Base-by-base conservation (phyloP, 1,140 invertebrate species). In the Ceratina japonica region DNA sequence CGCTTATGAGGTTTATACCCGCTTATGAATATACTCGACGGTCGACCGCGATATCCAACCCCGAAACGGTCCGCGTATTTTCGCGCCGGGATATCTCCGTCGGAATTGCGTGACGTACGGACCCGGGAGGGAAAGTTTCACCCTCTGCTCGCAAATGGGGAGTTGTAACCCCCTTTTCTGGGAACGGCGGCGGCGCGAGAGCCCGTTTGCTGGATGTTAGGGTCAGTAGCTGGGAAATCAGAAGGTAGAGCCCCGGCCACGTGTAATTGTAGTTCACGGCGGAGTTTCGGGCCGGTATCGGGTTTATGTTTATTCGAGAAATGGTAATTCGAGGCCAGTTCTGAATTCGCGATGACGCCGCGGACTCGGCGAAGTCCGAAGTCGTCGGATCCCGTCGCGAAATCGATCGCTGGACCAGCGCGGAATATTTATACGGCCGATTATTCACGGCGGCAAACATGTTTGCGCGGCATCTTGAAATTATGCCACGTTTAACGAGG, bases 1-100 rank as follows among this genome's bases (percentile, higher is more conserved):
- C 65, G 78, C 79, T 76, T 62, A 79, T 63, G 82, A 80, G 70
- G 68, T 84, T 76, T 75, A 84, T 76, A 74, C 82, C 65, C 68
- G 82, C 78, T 80, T 84, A 79, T 80, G 83, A 84, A 84, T 84
- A 84, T 84, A 84, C 63, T 69, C 78, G 52, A 61, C 54, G 65
- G 72, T 70, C 61, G 69, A 73, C 66, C 59, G 63, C 65, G 66
- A 77, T 77, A 70, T 58, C 56, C 51, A 15, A 7, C n/a, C 49
- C 8, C 3, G 44, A 54, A 72, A 56, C 59, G 22, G 49, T 71
- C 31, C 56, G 16, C 59, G 49, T 56, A 56, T 63, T 61, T 63
- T 31, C 15, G 16, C 61, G 4, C 61, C 10, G 27, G 56, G 4
- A 16, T 24, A 61, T 77, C 31, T 24, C 65, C 20, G 61, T 52